Evolutionary conservation across 2,113 vertebrate species (phyloP).

Genomic region (Cottus gobio): DNA sequence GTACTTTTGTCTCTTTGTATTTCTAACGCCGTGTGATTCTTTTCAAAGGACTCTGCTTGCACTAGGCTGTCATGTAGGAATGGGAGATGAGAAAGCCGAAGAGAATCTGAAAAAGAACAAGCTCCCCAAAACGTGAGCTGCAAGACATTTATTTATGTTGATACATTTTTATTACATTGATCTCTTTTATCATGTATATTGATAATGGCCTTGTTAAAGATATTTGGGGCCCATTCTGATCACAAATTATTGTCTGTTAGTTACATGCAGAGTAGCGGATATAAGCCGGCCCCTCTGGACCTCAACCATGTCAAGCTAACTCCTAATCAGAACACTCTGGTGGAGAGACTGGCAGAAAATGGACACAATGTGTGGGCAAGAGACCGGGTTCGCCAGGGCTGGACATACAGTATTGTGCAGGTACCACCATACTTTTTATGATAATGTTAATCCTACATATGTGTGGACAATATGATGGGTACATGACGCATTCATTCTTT

Average conservation of each 20-base stretch:
- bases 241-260: slow-evolving; percentile 63
- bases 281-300: slow-evolving; percentile 92
- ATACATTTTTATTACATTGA: background rate
- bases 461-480: background rate
- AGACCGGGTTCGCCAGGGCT: slow-evolving; percentile 90
- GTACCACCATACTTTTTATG: slow-evolving; percentile 60
- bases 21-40: slow-evolving; percentile 25
- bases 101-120: slow-evolving; percentile 93
- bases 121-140: slow-evolving; percentile 90
- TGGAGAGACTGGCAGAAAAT: slow-evolving; percentile 92
- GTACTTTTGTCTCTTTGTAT: background rate
- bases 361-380: slow-evolving; percentile 95
- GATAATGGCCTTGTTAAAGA: background rate
- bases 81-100: slow-evolving; percentile 94
- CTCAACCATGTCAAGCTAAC: slow-evolving; percentile 91
- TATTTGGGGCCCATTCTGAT: slow-evolving; percentile 10
- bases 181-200: background rate
- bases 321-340: slow-evolving; percentile 91
- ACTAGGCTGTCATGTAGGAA: slow-evolving; percentile 93
- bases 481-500: background rate
- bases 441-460: background rate
- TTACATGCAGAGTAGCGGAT: slow-evolving; percentile 90
- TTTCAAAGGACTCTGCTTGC: slow-evolving; percentile 88
- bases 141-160: background rate
- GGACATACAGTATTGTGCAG: slow-evolving; percentile 93